Evolutionary conservation across 2,888 invertebrate genomes (phyloP).

Genomic region (Rotaria sp.): DNA sequence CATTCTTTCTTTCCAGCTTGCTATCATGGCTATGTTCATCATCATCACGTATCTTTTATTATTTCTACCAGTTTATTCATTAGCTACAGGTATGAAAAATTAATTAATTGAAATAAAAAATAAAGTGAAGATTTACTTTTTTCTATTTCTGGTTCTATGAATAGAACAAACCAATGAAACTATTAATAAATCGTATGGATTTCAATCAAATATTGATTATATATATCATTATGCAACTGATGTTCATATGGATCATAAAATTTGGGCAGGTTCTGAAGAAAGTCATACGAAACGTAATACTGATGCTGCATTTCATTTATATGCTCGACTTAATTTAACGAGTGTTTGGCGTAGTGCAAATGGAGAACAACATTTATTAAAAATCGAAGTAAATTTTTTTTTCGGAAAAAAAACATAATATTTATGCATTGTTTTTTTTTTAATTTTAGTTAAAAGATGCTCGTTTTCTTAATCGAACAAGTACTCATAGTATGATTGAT

Average conservation of each 20-base stretch:
- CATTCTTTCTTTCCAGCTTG: background rate
- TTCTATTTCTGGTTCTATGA: background rate
- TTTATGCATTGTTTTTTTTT: background rate
- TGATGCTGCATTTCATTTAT: conserved; percentile 28
- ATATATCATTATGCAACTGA: conserved; percentile 11
- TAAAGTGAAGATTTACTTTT: background rate
- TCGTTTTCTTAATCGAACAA: background rate
- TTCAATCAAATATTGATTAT: conserved; percentile 24
- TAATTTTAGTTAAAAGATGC: background rate
- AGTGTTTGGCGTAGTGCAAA: background rate
- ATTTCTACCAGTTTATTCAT: background rate
- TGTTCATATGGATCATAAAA: conserved; percentile 28
- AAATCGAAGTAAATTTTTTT: background rate
- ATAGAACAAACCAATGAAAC: background rate
- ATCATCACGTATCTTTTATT: background rate
- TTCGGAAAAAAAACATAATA: background rate
- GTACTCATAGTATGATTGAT: conserved; percentile 23
- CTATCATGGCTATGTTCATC: background rate
- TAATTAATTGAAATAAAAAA: background rate
- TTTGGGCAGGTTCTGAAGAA: conserved; percentile 3
- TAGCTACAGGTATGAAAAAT: background rate
- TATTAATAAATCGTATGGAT: background rate
- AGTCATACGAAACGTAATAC: conserved; percentile 2
- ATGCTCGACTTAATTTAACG: background rate
- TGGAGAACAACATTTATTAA: conserved; percentile 6